phyloP scores from a whole-genome alignment of 2,113 vertebrate genomes.

The Martes martes region DNA sequence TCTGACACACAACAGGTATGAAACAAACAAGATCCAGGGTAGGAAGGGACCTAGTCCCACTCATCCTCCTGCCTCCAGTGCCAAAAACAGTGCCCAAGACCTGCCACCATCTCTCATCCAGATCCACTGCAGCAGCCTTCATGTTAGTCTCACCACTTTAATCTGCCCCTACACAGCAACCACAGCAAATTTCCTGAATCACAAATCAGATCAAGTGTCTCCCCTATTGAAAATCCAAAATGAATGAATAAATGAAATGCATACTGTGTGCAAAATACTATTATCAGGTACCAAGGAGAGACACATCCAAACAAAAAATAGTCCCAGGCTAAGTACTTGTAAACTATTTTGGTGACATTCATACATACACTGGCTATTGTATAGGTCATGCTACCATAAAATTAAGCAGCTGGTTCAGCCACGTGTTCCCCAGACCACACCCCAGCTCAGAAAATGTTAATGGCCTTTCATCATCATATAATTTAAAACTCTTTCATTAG shows the following conservation, averaged over 20 bases:
- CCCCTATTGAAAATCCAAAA: constrained; percentile 4
- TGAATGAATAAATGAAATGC: background rate
- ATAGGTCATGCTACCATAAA: constrained; percentile 39
- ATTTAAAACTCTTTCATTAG: constrained; percentile 67
- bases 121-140: background rate
- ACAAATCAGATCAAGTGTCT: constrained; percentile 34
- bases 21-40: background rate
- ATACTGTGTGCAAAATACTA: constrained; percentile 2
- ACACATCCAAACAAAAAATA: background rate
- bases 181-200: constrained; percentile 47
- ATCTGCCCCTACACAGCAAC: background rate
- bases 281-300: background rate
- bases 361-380: background rate
- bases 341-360: background rate
- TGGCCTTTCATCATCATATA: constrained; percentile 49
- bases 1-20: background rate
- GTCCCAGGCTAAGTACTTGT: background rate
- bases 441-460: constrained; percentile 51
- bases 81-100: background rate
- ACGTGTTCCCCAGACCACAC: constrained; percentile 51
- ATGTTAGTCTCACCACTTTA: constrained; percentile 28
- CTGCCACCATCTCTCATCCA: background rate
- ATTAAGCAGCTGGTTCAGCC: constrained; percentile 54
- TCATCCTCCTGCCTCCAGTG: background rate
- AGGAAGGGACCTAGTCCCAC: background rate